phyloP scores from a whole-genome alignment of 2,113 vertebrate genomes.

The Octodon degus region DNA sequence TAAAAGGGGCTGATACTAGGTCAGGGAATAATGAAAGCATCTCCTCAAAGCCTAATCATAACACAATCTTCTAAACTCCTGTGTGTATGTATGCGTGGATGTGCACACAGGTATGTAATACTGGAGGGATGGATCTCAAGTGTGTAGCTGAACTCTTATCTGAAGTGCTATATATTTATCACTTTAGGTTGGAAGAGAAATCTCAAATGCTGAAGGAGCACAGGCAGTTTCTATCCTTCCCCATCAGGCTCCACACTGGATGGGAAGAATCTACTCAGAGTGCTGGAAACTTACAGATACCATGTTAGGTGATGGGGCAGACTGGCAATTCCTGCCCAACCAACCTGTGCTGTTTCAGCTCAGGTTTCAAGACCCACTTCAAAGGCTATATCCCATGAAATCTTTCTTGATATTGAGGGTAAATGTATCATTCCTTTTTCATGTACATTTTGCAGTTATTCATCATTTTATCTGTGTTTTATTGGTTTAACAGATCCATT shows the following conservation, averaged over 20 bases:
- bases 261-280: neutral
- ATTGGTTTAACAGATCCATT: neutral
- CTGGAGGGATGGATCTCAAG: neutral
- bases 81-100: neutral
- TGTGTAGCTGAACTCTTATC: neutral
- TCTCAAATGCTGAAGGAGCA: neutral
- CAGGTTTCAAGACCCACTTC: neutral
- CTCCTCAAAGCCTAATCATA: neutral
- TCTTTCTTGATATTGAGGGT: neutral
- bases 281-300: neutral
- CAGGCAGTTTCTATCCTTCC: neutral
- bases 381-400: neutral
- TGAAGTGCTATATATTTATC: neutral
- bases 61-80: neutral
- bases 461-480: neutral
- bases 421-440: neutral
- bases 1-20: neutral
- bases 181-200: neutral
- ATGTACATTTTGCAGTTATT: neutral
- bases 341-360: neutral
- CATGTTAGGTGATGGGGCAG: neutral
- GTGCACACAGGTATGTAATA: fast-evolving
- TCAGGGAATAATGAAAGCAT: neutral
- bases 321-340: neutral
- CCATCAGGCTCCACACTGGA: neutral